Base-by-base conservation (phyloP, 2,888 invertebrate species). In the Drosophila demipolita region DNA sequence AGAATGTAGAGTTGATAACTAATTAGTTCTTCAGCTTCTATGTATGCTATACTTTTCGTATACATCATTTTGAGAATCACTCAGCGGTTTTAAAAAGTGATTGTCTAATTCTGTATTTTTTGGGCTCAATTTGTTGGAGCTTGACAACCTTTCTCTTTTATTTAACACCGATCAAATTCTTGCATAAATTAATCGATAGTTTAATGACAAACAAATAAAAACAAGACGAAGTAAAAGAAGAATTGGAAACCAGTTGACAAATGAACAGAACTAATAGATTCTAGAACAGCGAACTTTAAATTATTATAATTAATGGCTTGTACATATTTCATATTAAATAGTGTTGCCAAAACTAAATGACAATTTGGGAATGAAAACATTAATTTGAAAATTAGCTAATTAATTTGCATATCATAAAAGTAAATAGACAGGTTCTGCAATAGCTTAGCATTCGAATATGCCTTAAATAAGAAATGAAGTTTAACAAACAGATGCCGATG, bases 291-390 rank as follows among this genome's bases (percentile, higher is more conserved):
- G 57, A 74, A 52, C 50, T 66, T 23, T 58, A 49, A 33, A 63
- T 40, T 54, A 36, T n/a, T 54, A 53, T 75, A 71, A 78, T 71
- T 78, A 62, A 75, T 78, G 35, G 12, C 9, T 50, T 67, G 57
- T 6, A 32, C n/a, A 50, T 64, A 48, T 65, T 73, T 73, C 7
- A 7, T 68, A 73, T 70, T 75, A 85, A 82, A 65, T 72, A 73
- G 60, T 69, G 67, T 72, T 68, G n/a, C 12, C 3, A 38, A 55
- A 83, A 70, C 68, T 65, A 70, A 75, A 64, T 73, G 78, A 64
- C 60, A 61, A 82, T 69, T 75, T 72, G 70, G 72, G 59, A 57
- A 66, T 50, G 73, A 75, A 85, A 85, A 77, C 87, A 82, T 77
- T 72, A 68, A 54, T 48, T 42, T 73, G 65, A 83, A 45, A 85